Conservation (phyloP, 2,797 vertebrate species). For the Syndactyla subalaris region DNA sequence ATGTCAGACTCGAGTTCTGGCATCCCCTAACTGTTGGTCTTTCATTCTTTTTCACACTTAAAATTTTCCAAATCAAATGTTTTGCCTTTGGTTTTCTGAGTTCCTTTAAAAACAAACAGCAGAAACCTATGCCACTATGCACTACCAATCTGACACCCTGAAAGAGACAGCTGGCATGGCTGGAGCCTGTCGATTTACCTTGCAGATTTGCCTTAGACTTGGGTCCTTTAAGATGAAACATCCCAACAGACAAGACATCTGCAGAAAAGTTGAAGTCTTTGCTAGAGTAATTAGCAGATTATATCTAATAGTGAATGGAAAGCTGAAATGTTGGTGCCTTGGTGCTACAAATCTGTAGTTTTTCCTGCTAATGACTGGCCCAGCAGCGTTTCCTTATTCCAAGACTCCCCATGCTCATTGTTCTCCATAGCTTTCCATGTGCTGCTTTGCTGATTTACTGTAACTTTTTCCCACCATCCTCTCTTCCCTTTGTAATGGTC, state of each 20-base stretch:
- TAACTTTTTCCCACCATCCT: not conserved
- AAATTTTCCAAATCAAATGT: not conserved
- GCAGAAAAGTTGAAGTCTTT: not conserved
- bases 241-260: not conserved
- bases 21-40: not conserved
- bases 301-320: not conserved
- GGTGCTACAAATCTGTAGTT: not conserved
- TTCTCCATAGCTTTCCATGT: not conserved
- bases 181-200: not conserved
- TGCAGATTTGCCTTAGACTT: not conserved
- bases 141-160: not conserved
- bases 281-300: not conserved
- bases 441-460: not conserved
- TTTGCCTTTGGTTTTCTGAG: not conserved
- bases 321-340: not conserved
- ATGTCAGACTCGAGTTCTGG: not conserved
- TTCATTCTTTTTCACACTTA: not conserved
- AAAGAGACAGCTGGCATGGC: not conserved
- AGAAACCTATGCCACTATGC: not conserved
- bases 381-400: not conserved
- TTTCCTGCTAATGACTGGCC: not conserved
- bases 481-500: not conserved
- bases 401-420: accelerated
- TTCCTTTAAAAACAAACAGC: not conserved
- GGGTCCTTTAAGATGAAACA: not conserved